These are phyloP conservation scores for Cherax destructor DNA, from an alignment of 1,140 invertebrate genomes.

Conservation along the genomic window DNA sequence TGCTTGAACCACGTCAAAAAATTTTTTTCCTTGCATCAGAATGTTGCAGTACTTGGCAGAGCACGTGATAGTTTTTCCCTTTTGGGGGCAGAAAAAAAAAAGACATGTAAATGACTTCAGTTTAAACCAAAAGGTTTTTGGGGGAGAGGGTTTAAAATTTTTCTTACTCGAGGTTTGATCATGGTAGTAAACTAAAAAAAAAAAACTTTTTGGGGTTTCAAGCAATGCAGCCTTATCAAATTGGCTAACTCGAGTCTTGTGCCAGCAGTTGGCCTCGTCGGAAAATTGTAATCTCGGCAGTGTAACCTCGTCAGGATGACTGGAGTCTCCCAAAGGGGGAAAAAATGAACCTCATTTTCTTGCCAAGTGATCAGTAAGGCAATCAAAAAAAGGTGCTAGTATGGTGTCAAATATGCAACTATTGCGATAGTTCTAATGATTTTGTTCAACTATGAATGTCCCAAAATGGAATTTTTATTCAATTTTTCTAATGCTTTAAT, in stretches of 20 bases:
- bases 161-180: background rate
- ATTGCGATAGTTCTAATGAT: background rate
- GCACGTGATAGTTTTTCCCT: background rate
- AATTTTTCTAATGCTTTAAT: constrained; percentile 35
- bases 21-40: background rate
- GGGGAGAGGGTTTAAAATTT: background rate
- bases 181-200: background rate
- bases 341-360: background rate
- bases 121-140: no score
- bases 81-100: no score
- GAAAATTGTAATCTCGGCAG: background rate
- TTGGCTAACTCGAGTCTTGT: no score
- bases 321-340: background rate
- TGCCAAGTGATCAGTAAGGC: no score
- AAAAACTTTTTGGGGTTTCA: no score
- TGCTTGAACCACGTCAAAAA: no score
- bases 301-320: background rate
- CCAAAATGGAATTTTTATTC: constrained; percentile 49
- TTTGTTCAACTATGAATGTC: constrained; percentile 24
- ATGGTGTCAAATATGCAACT: constrained; percentile 8
- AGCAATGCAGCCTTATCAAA: no score
- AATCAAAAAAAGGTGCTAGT: background rate
- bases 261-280: no score
- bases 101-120: background rate
- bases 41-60: background rate